These are phyloP conservation scores for Zeugodacus cucurbitae DNA, from an alignment of 1,140 invertebrate species.

Conservation along the genomic window DNA sequence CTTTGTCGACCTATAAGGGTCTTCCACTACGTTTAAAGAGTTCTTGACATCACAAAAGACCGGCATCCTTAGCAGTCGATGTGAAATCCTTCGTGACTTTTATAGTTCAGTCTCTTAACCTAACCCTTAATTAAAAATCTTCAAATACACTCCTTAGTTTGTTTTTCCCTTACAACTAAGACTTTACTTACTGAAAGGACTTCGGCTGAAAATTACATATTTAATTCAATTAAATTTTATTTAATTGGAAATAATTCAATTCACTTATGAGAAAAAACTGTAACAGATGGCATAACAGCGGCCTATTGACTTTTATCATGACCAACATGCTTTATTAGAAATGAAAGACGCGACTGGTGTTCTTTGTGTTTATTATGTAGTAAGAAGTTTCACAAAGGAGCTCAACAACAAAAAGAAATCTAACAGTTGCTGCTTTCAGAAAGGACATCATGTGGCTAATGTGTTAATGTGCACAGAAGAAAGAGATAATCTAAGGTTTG, in stretches of 20 bases:
- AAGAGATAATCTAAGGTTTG: not conserved
- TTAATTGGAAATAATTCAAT: too few relatives aligned
- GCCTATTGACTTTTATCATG: not conserved
- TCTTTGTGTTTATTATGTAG: not conserved
- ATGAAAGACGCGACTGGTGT: not conserved
- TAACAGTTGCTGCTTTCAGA: not conserved
- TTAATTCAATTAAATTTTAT: not conserved
- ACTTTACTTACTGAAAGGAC: too few relatives aligned
- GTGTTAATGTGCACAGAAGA: conserved; percentile 5
- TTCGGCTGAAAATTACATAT: too few relatives aligned
- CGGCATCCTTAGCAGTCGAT: too few relatives aligned
- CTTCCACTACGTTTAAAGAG: too few relatives aligned
- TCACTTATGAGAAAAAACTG: not conserved
- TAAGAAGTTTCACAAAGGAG: not conserved
- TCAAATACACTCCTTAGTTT: too few relatives aligned
- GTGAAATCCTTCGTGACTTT: too few relatives aligned
- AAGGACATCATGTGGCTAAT: conserved; percentile 27
- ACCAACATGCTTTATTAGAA: not conserved
- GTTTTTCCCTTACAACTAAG: too few relatives aligned
- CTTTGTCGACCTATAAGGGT: too few relatives aligned
- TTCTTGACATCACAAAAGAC: too few relatives aligned
- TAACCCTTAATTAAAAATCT: too few relatives aligned
- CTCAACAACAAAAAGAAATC: not conserved
- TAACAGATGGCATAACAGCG: not conserved
- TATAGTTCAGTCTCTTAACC: too few relatives aligned